phyloP scores from a whole-genome alignment of 2,888 invertebrate species.

The Macaria liturata region DNA sequence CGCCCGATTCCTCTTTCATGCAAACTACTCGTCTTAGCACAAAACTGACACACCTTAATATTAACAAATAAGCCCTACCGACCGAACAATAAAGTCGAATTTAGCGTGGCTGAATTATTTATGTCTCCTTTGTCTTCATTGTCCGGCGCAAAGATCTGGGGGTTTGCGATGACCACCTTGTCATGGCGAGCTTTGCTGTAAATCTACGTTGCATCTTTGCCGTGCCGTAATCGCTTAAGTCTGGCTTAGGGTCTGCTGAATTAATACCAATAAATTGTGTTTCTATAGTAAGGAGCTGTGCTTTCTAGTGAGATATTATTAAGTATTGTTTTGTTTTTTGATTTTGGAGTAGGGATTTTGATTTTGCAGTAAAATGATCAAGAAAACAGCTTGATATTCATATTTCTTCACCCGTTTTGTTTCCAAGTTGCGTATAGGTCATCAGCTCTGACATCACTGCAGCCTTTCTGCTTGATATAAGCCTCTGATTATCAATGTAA shows the following conservation, averaged over 20 bases:
- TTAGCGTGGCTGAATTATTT: slow-evolving; percentile 76
- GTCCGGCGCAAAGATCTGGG: slow-evolving; percentile 75
- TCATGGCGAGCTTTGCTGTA: slow-evolving; percentile 76
- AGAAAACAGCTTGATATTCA: too few species aligned
- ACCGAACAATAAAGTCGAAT: slow-evolving; percentile 68
- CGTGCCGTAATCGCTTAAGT: slow-evolving; percentile 74
- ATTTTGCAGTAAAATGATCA: too few species aligned
- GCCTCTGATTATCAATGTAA: too few species aligned
- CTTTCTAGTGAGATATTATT: background rate
- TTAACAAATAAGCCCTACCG: slow-evolving; percentile 69
- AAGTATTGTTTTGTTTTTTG: too few species aligned
- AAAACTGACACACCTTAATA: slow-evolving; percentile 76
- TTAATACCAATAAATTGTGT: slow-evolving; percentile 70
- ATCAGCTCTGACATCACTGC: too few species aligned
- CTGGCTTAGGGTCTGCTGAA: slow-evolving; percentile 58
- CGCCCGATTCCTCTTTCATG: slow-evolving; percentile 76
- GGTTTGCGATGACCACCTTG: slow-evolving; percentile 81
- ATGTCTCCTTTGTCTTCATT: slow-evolving; percentile 78
- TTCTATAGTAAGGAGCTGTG: slow-evolving; percentile 31
- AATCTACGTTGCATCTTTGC: slow-evolving; percentile 81
- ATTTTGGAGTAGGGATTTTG: too few species aligned
- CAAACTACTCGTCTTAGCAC: slow-evolving; percentile 79
- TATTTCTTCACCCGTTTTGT: too few species aligned
- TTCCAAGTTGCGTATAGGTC: too few species aligned
- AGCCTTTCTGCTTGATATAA: too few species aligned